Base-by-base conservation (phyloP, 2,888 invertebrate species). In the Brachyptera risi region DNA sequence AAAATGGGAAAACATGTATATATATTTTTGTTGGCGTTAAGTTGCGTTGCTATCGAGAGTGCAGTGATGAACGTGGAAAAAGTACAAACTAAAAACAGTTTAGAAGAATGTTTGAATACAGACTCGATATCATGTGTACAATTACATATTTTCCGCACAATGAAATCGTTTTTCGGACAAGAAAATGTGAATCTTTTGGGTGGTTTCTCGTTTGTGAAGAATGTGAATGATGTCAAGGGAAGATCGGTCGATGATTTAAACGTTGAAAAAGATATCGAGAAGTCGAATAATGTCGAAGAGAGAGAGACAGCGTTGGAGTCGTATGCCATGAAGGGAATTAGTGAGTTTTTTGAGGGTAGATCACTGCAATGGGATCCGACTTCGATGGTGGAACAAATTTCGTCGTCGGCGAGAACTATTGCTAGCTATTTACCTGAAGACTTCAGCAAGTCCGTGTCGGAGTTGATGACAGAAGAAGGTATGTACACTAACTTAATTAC, bases 111-210 rank as follows among this genome's bases (percentile, higher is more conserved):
- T 70, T 74, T 83, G 65, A 75, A 79, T 67, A 77, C 79, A 70
- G 84, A 84, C 75, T 83, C 84, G 62, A 83, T 84, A 66, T 80
- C 83, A 67, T 85, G 84, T 75, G 74, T 84, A 63, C 84, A 85
- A 74, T 75, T 79, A 69, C 78, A 78, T 24, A 72, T 83, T 62
- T 84, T 78, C 76, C 78, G 82, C 63, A 79, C 77, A 68, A 81
- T 83, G 44, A 79, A 78, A 70, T 78, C 79, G 27, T 76, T 84
- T 71, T 83, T 84, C 69, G 80, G 78, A 57, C 79, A 78, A 71
- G 81, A 82, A 60, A 79, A 73, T 70, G 75, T 83, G 63, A 80
- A 82, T 68, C 67, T 84, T 47, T 73, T 80, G 63, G 79, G 78
- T 63, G 84, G 83, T 51, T 74, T 84, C 47, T 80, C 79, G 5